Percentiles rank a stretch among this genome's conserved stretches.
These are phyloP conservation scores for Andrena bicolor DNA, from an alignment of 2,888 invertebrate genomes.

Conservation along the genomic window DNA sequence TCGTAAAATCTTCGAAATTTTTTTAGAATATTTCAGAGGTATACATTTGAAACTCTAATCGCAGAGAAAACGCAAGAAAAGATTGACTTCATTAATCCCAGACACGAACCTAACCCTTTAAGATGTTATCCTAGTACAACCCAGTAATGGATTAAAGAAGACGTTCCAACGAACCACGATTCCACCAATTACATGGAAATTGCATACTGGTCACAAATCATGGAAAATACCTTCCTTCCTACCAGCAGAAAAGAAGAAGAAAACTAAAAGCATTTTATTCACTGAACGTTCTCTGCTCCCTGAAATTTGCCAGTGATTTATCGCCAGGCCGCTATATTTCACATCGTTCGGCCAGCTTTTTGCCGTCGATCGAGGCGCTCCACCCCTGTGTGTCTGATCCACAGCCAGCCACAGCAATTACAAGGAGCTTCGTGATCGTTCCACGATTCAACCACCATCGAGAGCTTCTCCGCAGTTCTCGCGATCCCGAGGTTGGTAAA, in stretches of 20 bases:
- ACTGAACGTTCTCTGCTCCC: not conserved
- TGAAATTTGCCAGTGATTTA: conserved; percentile 42
- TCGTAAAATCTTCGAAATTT: too few relatives aligned
- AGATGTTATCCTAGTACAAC: not conserved
- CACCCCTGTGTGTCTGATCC: not conserved
- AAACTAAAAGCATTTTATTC: conserved; percentile 3
- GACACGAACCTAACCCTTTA: too few relatives aligned
- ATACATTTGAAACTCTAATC: too few relatives aligned
- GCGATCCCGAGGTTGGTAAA: conserved; percentile 3
- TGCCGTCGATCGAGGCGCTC: conserved; percentile 34
- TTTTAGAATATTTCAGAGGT: too few relatives aligned
- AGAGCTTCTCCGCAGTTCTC: not conserved
- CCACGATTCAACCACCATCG: not conserved
- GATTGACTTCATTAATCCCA: too few relatives aligned
- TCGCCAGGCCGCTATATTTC: conserved; percentile 28
- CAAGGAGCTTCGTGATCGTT: not conserved
- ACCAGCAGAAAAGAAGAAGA: not conserved
- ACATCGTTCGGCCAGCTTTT: conserved; percentile 24
- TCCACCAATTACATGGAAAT: conserved; percentile 26
- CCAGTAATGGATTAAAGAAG: conserved; percentile 11
- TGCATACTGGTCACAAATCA: conserved; percentile 15
- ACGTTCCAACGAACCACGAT: not conserved
- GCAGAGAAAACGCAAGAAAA: too few relatives aligned
- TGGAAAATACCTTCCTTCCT: conserved; percentile 10
- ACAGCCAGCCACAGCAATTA: not conserved